A percentile compares a stretch with the other conserved stretches of the same genome.
These are phyloP conservation scores for Lacerta bilineata DNA, from an alignment of 2,797 vertebrate genomes.

Conservation along the genomic window DNA sequence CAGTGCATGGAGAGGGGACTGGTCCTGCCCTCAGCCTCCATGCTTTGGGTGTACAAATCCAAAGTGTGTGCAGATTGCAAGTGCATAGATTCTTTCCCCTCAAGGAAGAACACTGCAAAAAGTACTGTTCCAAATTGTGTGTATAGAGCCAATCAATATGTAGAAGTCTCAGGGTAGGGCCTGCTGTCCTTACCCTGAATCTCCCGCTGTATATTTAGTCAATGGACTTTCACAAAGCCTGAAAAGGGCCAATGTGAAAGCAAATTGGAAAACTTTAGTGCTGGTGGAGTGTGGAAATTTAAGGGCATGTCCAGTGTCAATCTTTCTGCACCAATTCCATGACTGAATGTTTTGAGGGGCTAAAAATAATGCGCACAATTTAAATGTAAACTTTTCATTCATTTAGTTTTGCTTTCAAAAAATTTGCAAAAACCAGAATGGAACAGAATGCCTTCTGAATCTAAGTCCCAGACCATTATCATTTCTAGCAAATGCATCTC, in stretches of 20 bases:
- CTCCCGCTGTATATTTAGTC: background rate
- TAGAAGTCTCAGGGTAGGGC: background rate
- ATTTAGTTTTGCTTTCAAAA: too few relatives aligned
- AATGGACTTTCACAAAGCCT: background rate
- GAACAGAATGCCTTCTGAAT: background rate
- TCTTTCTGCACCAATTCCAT: background rate
- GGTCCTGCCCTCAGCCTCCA: background rate
- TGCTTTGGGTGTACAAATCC: background rate
- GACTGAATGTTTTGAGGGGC: background rate
- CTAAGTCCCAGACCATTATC: background rate
- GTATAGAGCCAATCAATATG: background rate
- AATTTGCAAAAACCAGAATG: too few relatives aligned
- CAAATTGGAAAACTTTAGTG: background rate
- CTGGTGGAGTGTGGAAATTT: background rate
- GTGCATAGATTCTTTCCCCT: background rate
- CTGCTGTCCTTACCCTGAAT: background rate
- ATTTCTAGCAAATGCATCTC: background rate
- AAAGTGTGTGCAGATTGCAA: background rate
- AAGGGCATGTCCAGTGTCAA: background rate
- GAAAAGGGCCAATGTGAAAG: background rate
- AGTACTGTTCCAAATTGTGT: background rate
- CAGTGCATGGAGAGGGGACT: background rate
- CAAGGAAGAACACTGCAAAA: background rate
- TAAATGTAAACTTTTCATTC: too few relatives aligned
- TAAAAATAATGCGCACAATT: background rate